A percentile compares a stretch with the other conserved stretches of the same genome.
These are phyloP conservation scores for Oreamnos americanus DNA, from an alignment of 2,113 vertebrate genomes.

Conservation along the genomic window DNA sequence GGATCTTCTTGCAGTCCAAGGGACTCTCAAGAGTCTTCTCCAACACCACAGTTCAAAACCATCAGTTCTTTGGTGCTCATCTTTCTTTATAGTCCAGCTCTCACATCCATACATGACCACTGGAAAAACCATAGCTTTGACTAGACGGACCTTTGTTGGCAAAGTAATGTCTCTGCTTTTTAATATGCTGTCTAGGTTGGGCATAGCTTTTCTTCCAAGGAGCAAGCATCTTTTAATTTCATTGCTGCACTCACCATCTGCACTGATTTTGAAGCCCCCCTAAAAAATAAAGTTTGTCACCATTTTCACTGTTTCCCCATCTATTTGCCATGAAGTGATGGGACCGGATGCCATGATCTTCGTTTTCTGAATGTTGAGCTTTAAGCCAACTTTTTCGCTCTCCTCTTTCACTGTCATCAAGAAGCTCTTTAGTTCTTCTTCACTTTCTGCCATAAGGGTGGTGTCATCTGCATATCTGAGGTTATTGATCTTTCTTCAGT, in stretches of 20 bases:
- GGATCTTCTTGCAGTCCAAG: neutral
- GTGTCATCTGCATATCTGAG: neutral
- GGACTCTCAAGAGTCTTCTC: neutral
- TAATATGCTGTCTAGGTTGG: neutral
- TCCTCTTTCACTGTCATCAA: neutral
- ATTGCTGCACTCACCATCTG: neutral
- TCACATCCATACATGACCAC: neutral
- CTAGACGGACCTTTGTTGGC: neutral
- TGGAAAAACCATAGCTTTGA: neutral
- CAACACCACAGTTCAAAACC: neutral
- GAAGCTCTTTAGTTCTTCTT: neutral
- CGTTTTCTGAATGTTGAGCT: neutral
- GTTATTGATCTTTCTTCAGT: neutral
- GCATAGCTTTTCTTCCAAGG: neutral
- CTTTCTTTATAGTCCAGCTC: neutral
- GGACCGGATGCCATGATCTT: neutral
- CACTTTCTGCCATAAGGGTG: neutral
- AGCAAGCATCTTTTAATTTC: neutral
- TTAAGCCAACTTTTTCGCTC: neutral
- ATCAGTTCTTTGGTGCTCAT: neutral
- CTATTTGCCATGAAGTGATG: neutral
- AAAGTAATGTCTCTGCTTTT: neutral
- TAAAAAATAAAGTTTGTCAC: neutral
- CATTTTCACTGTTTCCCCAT: neutral
- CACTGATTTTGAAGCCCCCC: neutral